Conservation (phyloP, 2,113 vertebrate genomes). For the Periophthalmodon schlosseri region DNA sequence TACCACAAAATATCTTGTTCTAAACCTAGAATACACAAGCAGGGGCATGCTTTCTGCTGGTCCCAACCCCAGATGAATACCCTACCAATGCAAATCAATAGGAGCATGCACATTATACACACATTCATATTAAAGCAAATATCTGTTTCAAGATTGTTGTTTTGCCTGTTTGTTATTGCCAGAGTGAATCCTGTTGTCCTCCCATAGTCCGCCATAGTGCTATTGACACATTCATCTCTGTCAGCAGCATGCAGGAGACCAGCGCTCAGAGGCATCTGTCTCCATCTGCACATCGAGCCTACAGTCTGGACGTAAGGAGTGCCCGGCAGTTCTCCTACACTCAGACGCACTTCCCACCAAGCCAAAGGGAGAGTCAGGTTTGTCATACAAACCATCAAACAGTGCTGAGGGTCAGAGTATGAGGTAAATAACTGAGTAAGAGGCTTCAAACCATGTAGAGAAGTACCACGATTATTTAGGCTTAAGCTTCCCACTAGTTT, state of each 20-base stretch:
- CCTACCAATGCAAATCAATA: background rate
- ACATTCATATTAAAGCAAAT: background rate
- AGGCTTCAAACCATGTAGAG: constrained; percentile 14
- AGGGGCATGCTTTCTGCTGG: no score
- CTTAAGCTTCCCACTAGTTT: background rate
- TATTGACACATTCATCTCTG: constrained; percentile 54
- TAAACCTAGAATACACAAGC: background rate
- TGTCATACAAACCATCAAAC: constrained; percentile 49
- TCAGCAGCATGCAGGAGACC: constrained; percentile 35
- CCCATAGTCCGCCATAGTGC: constrained; percentile 26
- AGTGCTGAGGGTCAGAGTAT: background rate
- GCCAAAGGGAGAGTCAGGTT: constrained; percentile 19
- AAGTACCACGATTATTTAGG: background rate
- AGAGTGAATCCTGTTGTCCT: constrained; percentile 1
- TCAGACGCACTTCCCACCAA: constrained; percentile 38
- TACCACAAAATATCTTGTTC: background rate
- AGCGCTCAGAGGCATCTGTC: constrained; percentile 45
- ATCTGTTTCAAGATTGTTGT: no score
- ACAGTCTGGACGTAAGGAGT: constrained; percentile 39
- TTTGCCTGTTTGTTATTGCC: background rate
- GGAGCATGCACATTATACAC: background rate
- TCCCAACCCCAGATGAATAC: no score
- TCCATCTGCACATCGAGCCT: constrained; percentile 39
- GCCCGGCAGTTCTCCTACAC: constrained; percentile 44
- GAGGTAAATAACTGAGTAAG: background rate